Evolutionary conservation across 2,888 invertebrate species (phyloP).

Genomic region (Thymelicus sylvestris): DNA sequence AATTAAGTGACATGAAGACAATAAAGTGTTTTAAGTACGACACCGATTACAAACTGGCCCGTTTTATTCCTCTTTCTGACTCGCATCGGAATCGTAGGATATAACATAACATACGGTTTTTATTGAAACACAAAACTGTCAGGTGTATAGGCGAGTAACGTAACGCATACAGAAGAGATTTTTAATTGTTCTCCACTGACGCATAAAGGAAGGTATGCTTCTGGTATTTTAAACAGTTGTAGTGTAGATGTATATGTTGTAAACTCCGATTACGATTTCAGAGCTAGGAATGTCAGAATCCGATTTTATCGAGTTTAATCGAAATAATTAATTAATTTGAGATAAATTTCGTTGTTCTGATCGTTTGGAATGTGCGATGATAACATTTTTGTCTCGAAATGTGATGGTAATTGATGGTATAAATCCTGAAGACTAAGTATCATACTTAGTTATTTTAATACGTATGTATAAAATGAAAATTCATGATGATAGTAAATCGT

Average conservation of each 20-base stretch:
- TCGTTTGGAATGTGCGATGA: conserved; percentile 11
- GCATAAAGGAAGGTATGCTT: conserved; percentile 66
- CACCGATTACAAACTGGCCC: conserved; percentile 59
- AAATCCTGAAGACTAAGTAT: background rate
- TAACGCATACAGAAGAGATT: conserved; percentile 71
- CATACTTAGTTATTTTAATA: no score
- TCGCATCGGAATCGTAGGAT: conserved; percentile 63
- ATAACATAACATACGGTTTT: conserved; percentile 66
- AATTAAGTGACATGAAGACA: conserved; percentile 67
- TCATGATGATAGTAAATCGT: no score
- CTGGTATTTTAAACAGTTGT: conserved; percentile 44
- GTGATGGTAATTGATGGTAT: background rate
- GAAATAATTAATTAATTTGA: conserved; percentile 26
- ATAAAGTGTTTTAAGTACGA: conserved; percentile 66
- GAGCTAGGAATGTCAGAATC: conserved; percentile 18
- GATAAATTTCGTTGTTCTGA: conserved; percentile 17
- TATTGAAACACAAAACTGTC: conserved; percentile 70
- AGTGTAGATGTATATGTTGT: background rate
- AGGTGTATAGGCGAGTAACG: conserved; percentile 56
- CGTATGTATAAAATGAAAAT: no score
- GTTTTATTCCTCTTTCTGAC: conserved; percentile 59
- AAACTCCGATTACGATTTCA: conserved; percentile 10
- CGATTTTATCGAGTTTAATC: conserved; percentile 12
- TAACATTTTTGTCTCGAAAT: conserved; percentile 11
- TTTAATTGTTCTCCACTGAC: conserved; percentile 70